A percentile compares a stretch with the other conserved stretches of the same genome.
These are phyloP conservation scores for Sinotaia quadrata DNA, from an alignment of 2,888 invertebrate species.

Conservation along the genomic window DNA sequence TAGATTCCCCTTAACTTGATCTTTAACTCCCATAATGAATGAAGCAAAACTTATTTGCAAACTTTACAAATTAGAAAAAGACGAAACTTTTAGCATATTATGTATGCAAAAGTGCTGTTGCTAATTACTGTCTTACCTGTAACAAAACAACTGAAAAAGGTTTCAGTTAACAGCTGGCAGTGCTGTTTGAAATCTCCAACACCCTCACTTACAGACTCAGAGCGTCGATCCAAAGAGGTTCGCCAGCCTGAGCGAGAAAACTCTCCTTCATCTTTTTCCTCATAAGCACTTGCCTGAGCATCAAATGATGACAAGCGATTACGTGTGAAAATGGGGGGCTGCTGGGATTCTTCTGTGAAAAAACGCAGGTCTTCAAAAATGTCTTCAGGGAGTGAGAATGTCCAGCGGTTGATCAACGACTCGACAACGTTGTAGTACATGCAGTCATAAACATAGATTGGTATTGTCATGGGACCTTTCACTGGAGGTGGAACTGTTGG, in stretches of 20 bases:
- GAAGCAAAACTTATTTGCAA: too few species aligned
- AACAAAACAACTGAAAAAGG: constrained; percentile 79
- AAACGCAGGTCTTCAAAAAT: constrained; percentile 68
- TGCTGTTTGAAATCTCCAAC: constrained; percentile 75
- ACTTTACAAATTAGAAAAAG: too few species aligned
- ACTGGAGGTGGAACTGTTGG: constrained; percentile 22
- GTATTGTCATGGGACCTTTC: constrained; percentile 68
- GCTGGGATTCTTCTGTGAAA: constrained; percentile 30
- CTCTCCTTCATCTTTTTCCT: constrained; percentile 35
- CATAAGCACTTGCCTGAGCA: constrained; percentile 31
- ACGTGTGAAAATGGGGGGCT: constrained; percentile 27
- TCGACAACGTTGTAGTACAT: constrained; percentile 76
- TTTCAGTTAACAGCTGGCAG: constrained; percentile 76
- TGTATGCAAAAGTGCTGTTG: too few species aligned
- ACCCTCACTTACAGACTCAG: constrained; percentile 52
- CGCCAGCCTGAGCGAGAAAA: constrained; percentile 37
- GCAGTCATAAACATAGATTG: constrained; percentile 82
- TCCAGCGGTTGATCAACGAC: constrained; percentile 62
- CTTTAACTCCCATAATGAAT: too few species aligned
- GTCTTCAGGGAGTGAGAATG: constrained; percentile 49
- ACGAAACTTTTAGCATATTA: too few species aligned
- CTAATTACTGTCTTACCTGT: too few species aligned
- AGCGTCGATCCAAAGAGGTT: constrained; percentile 53
- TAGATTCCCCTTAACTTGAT: too few species aligned
- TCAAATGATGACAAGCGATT: constrained; percentile 37